A percentile compares a stretch with the other conserved stretches of the same genome.
phyloP scores from a whole-genome alignment of 2,113 vertebrate genomes.

The Semnornis frantzii region DNA sequence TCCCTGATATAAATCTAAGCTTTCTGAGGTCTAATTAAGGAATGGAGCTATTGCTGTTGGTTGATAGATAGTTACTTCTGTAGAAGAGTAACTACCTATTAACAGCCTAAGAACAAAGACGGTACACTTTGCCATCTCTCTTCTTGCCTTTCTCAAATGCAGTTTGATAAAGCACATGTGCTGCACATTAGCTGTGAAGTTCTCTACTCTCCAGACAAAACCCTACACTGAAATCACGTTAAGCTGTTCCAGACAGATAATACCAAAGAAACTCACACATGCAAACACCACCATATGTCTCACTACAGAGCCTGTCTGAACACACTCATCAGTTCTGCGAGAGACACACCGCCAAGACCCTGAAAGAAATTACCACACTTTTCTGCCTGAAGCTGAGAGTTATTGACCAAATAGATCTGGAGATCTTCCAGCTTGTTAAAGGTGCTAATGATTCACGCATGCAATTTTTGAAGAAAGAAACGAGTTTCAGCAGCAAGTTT shows the following conservation, averaged over 20 bases:
- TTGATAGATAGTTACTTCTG: too few species aligned
- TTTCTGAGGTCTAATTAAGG: background rate
- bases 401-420: slow-evolving; percentile 57
- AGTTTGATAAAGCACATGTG: background rate
- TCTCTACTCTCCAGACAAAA: background rate
- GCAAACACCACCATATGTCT: background rate
- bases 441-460: slow-evolving; percentile 37
- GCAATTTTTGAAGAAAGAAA: slow-evolving; percentile 38
- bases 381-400: slow-evolving; percentile 3
- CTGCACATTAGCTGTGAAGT: background rate
- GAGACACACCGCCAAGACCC: background rate
- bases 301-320: background rate
- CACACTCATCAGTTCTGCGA: background rate
- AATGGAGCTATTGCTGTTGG: background rate
- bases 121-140: background rate
- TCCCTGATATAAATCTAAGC: background rate
- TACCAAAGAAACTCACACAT: background rate
- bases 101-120: background rate
- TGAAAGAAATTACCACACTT: background rate
- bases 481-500: background rate
- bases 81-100: background rate
- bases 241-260: background rate
- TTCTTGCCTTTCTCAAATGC: background rate
- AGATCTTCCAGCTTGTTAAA: slow-evolving; percentile 50
- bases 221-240: background rate